phyloP scores from a whole-genome alignment of 2,888 invertebrate genomes.

The Cacoxenus indagator region DNA sequence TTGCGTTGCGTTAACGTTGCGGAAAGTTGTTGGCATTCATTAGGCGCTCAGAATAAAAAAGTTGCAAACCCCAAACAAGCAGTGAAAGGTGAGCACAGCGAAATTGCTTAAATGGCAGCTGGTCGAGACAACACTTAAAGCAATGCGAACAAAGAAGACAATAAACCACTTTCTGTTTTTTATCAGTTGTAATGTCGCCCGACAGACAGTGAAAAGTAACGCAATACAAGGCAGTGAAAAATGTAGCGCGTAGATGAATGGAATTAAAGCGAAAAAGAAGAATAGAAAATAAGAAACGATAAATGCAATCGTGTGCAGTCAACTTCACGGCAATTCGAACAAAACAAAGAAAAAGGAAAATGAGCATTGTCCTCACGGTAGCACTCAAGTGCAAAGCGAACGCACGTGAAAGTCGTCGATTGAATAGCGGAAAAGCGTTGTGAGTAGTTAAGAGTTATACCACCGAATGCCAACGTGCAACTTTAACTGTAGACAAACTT shows the following conservation, averaged over 20 bases:
- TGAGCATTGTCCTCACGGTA: background rate
- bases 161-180: background rate
- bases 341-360: background rate
- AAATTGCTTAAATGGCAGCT: background rate
- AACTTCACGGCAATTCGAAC: slow-evolving; percentile 17
- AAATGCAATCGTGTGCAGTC: background rate
- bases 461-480: background rate
- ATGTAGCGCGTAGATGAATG: background rate
- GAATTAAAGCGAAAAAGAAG: background rate
- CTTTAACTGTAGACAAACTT: slow-evolving; percentile 15
- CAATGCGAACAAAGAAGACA: background rate
- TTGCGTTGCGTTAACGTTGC: slow-evolving; percentile 56
- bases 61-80: too few relatives aligned
- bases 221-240: background rate
- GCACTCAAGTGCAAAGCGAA: background rate
- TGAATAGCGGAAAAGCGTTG: slow-evolving; percentile 18
- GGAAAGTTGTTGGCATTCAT: slow-evolving; percentile 60
- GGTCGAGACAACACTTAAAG: background rate
- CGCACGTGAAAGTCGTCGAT: background rate
- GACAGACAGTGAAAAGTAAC: background rate
- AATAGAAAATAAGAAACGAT: background rate
- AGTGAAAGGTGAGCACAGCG: background rate
- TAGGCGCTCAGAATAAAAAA: too few relatives aligned
- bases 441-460: slow-evolving; percentile 13
- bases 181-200: slow-evolving; percentile 2